Evolutionary conservation across 2,888 invertebrate genomes (phyloP).

Genomic region (Eupsilia transversa): DNA sequence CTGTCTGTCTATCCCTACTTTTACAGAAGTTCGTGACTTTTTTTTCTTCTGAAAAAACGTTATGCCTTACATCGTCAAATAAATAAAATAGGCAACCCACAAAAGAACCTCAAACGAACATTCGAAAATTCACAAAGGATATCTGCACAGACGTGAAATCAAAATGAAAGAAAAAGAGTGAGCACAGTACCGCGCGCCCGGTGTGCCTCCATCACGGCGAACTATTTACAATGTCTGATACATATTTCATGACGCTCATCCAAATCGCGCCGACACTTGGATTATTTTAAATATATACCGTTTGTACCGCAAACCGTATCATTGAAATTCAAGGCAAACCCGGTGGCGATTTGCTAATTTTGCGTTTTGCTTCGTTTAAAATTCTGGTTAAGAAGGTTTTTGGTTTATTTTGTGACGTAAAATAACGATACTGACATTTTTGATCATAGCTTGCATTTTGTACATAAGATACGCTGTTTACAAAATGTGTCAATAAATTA

Average conservation of each 20-base stretch:
- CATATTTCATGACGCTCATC: conserved; percentile 80
- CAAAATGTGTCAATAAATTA: background rate
- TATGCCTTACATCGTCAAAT: background rate
- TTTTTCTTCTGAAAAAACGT: background rate
- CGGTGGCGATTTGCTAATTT: conserved; percentile 45
- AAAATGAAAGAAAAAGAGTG: conserved; percentile 35
- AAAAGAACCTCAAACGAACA: conserved; percentile 41
- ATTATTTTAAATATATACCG: conserved; percentile 71
- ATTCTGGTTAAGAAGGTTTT: background rate
- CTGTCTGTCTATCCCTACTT: background rate
- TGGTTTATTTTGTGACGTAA: conserved; percentile 4
- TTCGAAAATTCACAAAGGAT: conserved; percentile 48
- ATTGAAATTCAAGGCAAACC: conserved; percentile 52
- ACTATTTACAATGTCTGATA: conserved; percentile 81
- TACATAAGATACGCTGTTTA: background rate
- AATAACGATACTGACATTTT: background rate
- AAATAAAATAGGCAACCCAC: conserved; percentile 1
- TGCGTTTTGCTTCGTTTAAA: background rate
- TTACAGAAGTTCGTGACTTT: background rate
- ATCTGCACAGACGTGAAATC: conserved; percentile 21
- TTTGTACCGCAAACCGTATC: conserved; percentile 53
- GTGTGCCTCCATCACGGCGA: conserved; percentile 40
- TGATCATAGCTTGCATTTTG: background rate
- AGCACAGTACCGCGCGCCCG: conserved; percentile 5
- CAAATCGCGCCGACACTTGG: conserved; percentile 66